Percentiles rank a stretch among this genome's conserved stretches.
Evolutionary conservation across 2,113 vertebrate species (phyloP).

Genomic region (Leucosticte australis): DNA sequence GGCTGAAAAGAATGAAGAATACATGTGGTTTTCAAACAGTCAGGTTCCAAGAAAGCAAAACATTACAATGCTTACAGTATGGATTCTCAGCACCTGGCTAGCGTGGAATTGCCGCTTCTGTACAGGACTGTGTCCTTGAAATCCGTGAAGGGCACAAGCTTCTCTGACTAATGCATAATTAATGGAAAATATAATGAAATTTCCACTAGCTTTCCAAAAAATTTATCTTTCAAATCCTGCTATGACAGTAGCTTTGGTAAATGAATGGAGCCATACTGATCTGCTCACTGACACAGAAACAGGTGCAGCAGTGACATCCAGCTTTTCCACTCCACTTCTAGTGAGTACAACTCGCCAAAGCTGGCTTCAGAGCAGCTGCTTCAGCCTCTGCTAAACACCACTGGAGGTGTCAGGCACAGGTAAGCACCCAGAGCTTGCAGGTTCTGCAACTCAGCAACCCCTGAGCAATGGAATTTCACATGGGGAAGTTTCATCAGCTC

Average conservation of each 20-base stretch:
- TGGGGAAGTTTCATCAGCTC: neutral
- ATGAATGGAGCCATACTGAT: neutral
- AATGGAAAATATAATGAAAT: neutral
- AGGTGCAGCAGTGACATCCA: neutral
- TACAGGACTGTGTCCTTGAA: neutral
- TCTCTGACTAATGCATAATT: neutral
- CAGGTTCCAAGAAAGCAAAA: neutral
- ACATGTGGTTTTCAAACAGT: neutral
- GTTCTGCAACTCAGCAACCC: neutral
- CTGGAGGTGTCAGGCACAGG: neutral
- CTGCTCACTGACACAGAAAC: neutral
- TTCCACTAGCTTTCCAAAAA: neutral
- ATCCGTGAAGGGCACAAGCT: neutral
- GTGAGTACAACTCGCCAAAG: neutral
- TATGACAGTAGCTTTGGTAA: neutral
- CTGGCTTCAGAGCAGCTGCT: neutral
- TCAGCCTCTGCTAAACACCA: neutral
- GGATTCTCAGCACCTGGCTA: neutral
- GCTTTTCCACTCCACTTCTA: neutral
- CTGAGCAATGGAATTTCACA: neutral
- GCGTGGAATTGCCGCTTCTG: neutral
- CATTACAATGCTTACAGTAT: neutral
- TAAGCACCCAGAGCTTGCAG: neutral
- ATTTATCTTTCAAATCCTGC: neutral
- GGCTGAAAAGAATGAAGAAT: slow-evolving; percentile 70